Base-by-base conservation (phyloP, 1,140 invertebrate genomes). In the Frieseomelitta varia region DNA sequence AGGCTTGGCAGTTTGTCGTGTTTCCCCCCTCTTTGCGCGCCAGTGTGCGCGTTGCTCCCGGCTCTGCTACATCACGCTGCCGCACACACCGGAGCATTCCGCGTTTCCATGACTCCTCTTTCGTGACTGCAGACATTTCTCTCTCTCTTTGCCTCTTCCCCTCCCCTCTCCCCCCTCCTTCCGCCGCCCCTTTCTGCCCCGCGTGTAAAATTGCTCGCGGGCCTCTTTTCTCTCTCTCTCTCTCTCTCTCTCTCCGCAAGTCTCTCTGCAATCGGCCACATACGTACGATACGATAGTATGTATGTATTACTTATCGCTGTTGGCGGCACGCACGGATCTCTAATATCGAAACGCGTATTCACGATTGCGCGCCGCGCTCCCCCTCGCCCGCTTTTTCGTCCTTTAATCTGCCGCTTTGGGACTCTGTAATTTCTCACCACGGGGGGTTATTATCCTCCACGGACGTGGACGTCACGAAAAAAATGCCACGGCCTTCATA, bases 1-100 rank as follows among this genome's bases (percentile, higher is more conserved):
- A 93, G 93, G 91, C 91, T 86, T 94, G 93, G 91, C 93, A 94
- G 91, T 92, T 94, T 93, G 91, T 93, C 93, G 90, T 93, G 92
- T 81, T n/a, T 86, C 76, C 78, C 63, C 67, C 56, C 51, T 82
- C 79, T 65, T 34, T 63, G 30, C 15, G 53, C 58, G 30, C 30
- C 30, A 30, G n/a, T 67, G 27, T 68, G 79, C 21, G 56, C 61
- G 68, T 78, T 76, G 86, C 74, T 85, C 71, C 55, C 56, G 55
- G 6, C 65, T 34, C 78, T 80, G 73, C 63, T 67, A 71, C 63
- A 53, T 82, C 79, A 74, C 83, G 73, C 56, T 24, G 17, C 47
- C 61, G 67, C 51, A 15, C 68, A 63, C 72, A 73, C 76, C 85
- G 79, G 67, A 86, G 55, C 85, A 79, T 84, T 79, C 78, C 75